Percentiles rank a stretch among this genome's conserved stretches.
These are phyloP conservation scores for Poeciliopsis infans DNA, from an alignment of 2,797 vertebrate genomes.

Conservation along the genomic window DNA sequence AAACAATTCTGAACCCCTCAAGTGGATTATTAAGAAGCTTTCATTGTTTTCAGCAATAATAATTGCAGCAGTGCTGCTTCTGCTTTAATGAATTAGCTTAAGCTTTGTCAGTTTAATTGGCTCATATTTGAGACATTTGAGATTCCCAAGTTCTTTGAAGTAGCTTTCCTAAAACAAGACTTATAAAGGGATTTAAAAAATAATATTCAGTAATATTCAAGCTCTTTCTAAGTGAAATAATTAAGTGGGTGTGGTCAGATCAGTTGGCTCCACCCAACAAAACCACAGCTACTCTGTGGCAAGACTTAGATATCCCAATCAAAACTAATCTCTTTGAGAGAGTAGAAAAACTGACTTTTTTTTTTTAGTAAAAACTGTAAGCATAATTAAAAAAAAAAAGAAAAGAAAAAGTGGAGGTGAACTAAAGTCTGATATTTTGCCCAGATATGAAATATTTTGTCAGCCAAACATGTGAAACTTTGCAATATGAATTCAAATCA, in stretches of 20 bases:
- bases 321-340: too few relatives aligned
- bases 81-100: background rate
- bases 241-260: background rate
- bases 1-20: background rate
- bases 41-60: background rate
- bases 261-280: background rate
- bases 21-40: background rate
- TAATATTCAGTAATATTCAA: background rate
- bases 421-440: slow-evolving; percentile 14
- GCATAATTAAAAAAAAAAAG: slow-evolving; percentile 1
- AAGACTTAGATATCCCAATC: background rate
- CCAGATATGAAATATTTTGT: slow-evolving; percentile 34
- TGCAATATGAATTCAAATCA: slow-evolving; percentile 38
- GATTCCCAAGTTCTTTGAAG: background rate
- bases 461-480: slow-evolving; percentile 4
- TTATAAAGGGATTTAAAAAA: background rate
- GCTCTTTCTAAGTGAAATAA: background rate
- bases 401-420: slow-evolving; percentile 14
- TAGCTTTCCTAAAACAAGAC: background rate
- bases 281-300: background rate
- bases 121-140: background rate
- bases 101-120: background rate
- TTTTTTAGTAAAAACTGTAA: slow-evolving; percentile 13
- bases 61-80: background rate
- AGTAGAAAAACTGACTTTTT: too few relatives aligned